Percentiles rank a stretch among this genome's conserved stretches.
phyloP scores from a whole-genome alignment of 2,113 vertebrate genomes.

The Sterrhoptilus dennistouni region DNA sequence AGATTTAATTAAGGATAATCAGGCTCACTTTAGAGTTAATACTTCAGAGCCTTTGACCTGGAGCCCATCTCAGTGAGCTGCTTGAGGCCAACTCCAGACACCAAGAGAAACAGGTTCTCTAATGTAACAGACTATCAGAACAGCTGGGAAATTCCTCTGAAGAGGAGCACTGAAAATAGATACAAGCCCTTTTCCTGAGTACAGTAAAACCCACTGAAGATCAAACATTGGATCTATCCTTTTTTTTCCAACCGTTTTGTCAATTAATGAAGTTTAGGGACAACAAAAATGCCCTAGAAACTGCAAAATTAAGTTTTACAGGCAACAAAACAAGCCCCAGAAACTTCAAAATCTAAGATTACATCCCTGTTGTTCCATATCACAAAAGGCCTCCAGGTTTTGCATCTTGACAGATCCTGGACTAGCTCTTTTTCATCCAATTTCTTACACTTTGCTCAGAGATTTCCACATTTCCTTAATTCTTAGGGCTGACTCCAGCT shows the following conservation, averaged over 20 bases:
- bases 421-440: background rate
- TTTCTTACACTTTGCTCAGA: background rate
- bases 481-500: background rate
- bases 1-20: background rate
- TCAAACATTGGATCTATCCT: background rate
- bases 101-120: background rate
- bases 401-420: background rate
- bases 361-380: rapidly evolving
- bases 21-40: background rate
- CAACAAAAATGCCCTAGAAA: background rate
- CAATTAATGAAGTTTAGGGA: background rate
- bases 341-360: background rate
- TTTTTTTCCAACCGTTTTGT: background rate
- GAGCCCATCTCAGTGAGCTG: background rate
- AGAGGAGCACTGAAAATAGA: background rate
- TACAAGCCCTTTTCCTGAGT: background rate
- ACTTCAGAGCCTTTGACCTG: background rate
- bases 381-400: background rate
- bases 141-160: background rate
- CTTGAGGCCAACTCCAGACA: background rate
- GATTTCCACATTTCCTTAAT: background rate
- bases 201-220: background rate
- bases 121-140: background rate
- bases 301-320: background rate
- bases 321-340: background rate